Base-by-base conservation (phyloP, 2,113 vertebrate species). In the Corythaeola cristata region DNA sequence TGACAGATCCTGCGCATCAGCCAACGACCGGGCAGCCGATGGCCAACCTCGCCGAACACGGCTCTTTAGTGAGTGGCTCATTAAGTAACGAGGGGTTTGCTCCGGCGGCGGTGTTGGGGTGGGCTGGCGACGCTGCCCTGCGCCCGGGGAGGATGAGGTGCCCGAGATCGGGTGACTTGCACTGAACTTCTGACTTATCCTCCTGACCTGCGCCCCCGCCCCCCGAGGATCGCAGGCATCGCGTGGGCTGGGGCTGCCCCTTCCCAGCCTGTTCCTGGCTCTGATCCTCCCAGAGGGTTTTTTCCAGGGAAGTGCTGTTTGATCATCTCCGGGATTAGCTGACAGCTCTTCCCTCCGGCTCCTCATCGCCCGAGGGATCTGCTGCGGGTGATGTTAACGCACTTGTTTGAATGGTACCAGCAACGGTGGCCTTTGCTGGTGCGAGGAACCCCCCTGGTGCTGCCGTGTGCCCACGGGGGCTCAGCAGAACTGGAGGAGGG, bases 371-470 rank as follows among this genome's bases (percentile, higher is more conserved):
- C 4, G 0, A 13, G 62, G 77, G 63, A n/a, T 15, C 33, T 16
- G 58, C 44, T 22, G 0, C 1, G 11, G 63, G 71, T 2, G 63
- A 39, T n/a, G 33, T 13, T 4, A 7, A 23, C 2, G 2, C 0
- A 0, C 16, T 10, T 11, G 21, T 41, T 39, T 12, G 21, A n/a
- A 66, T 4, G 4, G 39, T 15, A 16, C 35, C 15, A 4, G 26
- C 68, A 7, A 8, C 50, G 32, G 26, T 2, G 7, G n/a, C 39
- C 47, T 55, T 60, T 1, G 11, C 45, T 35, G 7, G 14, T 11
- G 47, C 1, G 2, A 60, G 62, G 22, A 53, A 4, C 12, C 18
- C 5, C 15, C 28, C 30, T 3, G 4, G 18, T 55, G 58, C 66
- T 55, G 53, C 71, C 9, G 1, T 0, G 20, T 50, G 27, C 47